phyloP scores from a whole-genome alignment of 92 coral and sea anemone genomes.

The Chrysogorgia sp. region DNA sequence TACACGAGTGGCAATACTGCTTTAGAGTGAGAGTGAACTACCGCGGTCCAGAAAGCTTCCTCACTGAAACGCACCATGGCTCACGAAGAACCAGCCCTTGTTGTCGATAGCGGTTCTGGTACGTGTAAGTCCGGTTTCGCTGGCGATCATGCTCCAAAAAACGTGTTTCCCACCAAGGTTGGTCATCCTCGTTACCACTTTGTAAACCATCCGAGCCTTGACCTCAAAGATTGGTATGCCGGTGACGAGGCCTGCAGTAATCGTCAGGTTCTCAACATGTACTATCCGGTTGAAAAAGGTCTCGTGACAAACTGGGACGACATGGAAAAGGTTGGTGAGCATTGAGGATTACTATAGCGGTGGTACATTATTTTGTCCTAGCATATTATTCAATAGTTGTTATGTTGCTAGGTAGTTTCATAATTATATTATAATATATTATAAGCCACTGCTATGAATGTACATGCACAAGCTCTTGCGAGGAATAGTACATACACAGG shows the following conservation, averaged over 20 bases:
- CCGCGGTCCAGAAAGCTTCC: too few relatives aligned
- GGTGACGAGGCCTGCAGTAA: conserved; percentile 93
- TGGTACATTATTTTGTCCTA: too few relatives aligned
- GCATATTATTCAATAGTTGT: too few relatives aligned
- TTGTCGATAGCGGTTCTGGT: conserved; percentile 96
- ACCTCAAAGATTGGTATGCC: conserved; percentile 85
- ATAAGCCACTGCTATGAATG: too few relatives aligned
- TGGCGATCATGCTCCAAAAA: conserved; percentile 94
- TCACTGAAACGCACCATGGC: conserved; percentile 57
- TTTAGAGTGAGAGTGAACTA: not conserved
- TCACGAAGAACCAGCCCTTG: conserved; percentile 83
- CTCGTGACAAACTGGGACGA: conserved; percentile 94
- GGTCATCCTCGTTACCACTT: conserved; percentile 94
- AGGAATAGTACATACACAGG: too few relatives aligned
- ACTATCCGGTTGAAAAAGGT: conserved; percentile 89
- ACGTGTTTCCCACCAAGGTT: conserved; percentile 88
- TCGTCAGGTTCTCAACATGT: conserved; percentile 77
- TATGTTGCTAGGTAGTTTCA: too few relatives aligned
- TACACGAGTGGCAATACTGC: not conserved
- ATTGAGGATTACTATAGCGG: too few relatives aligned
- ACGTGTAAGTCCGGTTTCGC: conserved; percentile 98
- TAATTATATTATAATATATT: too few relatives aligned
- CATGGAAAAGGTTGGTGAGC: conserved; percentile 83
- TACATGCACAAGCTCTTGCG: too few relatives aligned
- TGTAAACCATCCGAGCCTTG: conserved; percentile 72